These are phyloP conservation scores for Lasius fuliginosus DNA, from an alignment of 2,888 invertebrate genomes.

Conservation along the genomic window DNA sequence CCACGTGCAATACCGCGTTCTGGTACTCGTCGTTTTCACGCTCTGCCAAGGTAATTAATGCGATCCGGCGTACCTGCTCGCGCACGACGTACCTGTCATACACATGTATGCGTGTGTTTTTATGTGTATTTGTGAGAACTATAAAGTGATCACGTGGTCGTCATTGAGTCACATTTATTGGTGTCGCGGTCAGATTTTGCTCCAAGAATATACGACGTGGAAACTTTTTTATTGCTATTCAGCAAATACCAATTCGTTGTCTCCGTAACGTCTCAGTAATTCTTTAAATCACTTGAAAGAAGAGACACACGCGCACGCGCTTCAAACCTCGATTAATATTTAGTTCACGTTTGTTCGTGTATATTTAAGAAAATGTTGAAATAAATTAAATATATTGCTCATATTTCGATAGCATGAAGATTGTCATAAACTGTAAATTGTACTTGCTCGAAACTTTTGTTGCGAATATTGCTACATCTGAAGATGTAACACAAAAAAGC, in stretches of 20 bases:
- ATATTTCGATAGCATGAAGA: background rate
- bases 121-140: conserved; percentile 8
- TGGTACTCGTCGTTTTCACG: conserved; percentile 38
- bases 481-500: background rate
- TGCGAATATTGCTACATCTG: background rate
- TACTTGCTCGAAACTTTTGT: background rate
- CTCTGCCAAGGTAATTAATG: conserved; percentile 62
- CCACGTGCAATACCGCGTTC: background rate
- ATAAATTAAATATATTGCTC: background rate
- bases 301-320: background rate
- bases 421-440: background rate
- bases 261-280: background rate
- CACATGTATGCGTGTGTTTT: background rate
- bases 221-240: conserved; percentile 13
- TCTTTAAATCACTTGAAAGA: background rate
- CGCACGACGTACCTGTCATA: conserved; percentile 26
- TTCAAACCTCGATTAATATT: background rate
- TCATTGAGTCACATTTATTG: conserved; percentile 66
- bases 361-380: background rate
- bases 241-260: background rate
- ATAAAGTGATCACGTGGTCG: conserved; percentile 67
- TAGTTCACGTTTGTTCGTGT: background rate
- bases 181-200: conserved; percentile 54
- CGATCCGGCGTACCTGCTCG: background rate
- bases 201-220: background rate